These are phyloP conservation scores for Salminus brasiliensis DNA, from an alignment of 2,113 vertebrate genomes.

Conservation along the genomic window DNA sequence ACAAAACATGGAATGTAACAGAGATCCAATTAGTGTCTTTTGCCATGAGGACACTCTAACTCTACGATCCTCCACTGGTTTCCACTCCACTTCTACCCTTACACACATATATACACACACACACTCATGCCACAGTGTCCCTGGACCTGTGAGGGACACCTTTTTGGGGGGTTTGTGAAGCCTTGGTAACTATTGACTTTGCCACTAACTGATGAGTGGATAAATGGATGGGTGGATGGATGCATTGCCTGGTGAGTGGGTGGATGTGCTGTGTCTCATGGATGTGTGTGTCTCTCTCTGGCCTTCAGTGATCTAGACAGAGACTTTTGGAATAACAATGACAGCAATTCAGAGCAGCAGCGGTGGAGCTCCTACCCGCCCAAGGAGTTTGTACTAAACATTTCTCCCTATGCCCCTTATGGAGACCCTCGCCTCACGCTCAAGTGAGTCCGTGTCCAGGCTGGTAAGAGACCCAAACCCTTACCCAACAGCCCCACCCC, in stretches of 20 bases:
- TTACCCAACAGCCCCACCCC: conserved; percentile 36
- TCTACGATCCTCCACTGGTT: conserved; percentile 10
- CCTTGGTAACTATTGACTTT: not conserved
- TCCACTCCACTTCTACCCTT: not conserved
- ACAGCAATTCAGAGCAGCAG: conserved; percentile 99
- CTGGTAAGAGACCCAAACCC: conserved; percentile 73
- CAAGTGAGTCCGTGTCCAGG: conserved; percentile 95
- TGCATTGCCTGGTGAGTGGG: conserved; percentile 17
- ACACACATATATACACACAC: not conserved
- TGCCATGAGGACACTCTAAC: conserved; percentile 61
- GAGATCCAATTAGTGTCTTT: conserved; percentile 56
- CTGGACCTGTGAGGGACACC: too few relatives aligned
- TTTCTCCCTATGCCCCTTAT: conserved; percentile 98
- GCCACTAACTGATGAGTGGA: conserved; percentile 5
- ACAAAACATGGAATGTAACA: conserved; percentile 59
- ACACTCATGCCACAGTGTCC: not conserved
- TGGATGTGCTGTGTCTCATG: conserved; percentile 41
- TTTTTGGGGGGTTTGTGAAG: not conserved
- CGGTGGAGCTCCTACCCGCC: conserved; percentile 99
- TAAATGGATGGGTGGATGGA: not conserved
- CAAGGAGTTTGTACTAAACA: conserved; percentile 99
- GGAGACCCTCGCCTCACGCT: conserved; percentile 98
- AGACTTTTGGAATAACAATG: conserved; percentile 99
- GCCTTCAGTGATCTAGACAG: conserved; percentile 97
- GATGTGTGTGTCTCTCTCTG: conserved; percentile 72